Percentiles rank a stretch among this genome's conserved stretches.
Conservation (phyloP, 2,888 invertebrate species). For the Panzeria rudis region DNA sequence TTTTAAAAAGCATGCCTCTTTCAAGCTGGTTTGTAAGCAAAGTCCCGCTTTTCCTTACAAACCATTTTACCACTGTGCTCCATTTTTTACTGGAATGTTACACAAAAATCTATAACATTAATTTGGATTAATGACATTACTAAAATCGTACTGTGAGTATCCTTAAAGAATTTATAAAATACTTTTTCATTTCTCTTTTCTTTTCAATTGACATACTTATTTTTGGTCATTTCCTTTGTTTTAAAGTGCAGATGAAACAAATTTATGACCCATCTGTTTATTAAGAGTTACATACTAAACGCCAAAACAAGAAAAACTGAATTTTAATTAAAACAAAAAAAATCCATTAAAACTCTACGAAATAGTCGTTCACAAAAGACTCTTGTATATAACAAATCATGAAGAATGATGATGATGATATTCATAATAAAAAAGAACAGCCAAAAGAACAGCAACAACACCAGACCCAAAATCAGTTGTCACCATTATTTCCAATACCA, state of each 20-base stretch:
- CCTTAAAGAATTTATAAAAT: constrained; percentile 15
- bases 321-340: constrained; percentile 2
- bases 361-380: constrained; percentile 24
- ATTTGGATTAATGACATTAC: not conserved
- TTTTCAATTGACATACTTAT: constrained; percentile 33
- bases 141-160: constrained; percentile 31
- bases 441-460: constrained; percentile 61
- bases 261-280: constrained; percentile 62
- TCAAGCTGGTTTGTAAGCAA: no score
- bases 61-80: not conserved
- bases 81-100: no score
- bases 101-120: not conserved
- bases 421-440: constrained; percentile 64
- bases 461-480: constrained; percentile 21
- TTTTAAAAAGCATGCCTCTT: no score
- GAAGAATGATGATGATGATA: constrained; percentile 73
- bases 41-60: not conserved
- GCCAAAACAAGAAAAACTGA: constrained; percentile 33
- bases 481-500: constrained; percentile 58
- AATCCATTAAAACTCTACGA: constrained; percentile 29
- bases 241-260: constrained; percentile 57
- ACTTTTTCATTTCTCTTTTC: constrained; percentile 42
- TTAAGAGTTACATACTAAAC: constrained; percentile 39
- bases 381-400: constrained; percentile 66
- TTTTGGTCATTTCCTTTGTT: constrained; percentile 54